Base-by-base conservation (phyloP, 2,113 vertebrate genomes). In the Polyodon spathula region DNA sequence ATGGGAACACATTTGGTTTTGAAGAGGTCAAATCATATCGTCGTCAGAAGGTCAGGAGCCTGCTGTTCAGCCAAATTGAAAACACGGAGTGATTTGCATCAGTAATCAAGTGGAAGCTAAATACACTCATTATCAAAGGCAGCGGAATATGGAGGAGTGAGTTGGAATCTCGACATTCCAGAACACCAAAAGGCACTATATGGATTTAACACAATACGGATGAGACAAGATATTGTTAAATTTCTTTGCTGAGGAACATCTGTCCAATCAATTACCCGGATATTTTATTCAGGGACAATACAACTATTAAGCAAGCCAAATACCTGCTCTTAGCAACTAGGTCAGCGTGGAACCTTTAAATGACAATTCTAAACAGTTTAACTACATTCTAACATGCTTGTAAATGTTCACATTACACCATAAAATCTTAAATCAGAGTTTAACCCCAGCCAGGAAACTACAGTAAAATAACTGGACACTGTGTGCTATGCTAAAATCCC, bases 1-100 rank as follows among this genome's bases (percentile, higher is more conserved):
- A 6, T 50, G 48, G 12, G 15, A 50, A 12, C 46, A 50, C 5
- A 10, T 50, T 8, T 10, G 15, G 15, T 6, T 2, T 50, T 6
- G 15, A n/a, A 6, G 14, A 10, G 15, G 2, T 50, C 17, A 6
- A 55, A 10, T 55, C 51, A 16, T 3, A 2, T 6, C 14, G 51
- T 7, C 51, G 15, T 53, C 27, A 37, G 11, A 74, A 72, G 70
- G 64, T 77, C 66, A 70, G 10, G 40, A 60, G 58, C 41, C 41
- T 68, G 41, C 44, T 65, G 66, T 64, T 54, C 42, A 71, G 62
- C 54, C 62, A 37, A 61, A 77, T 51, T 62, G 70, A 59, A 55
- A 55, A 37, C 44, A 63, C 65, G 50, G 56, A 10, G 0, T 59
- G 41, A 70, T 61, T 77, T 71, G 66, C 44, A 16, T 0, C 2